A percentile compares a stretch with the other conserved stretches of the same genome.
These are phyloP conservation scores for Alexandromys fortis DNA, from an alignment of 2,113 vertebrate genomes.

Conservation along the genomic window DNA sequence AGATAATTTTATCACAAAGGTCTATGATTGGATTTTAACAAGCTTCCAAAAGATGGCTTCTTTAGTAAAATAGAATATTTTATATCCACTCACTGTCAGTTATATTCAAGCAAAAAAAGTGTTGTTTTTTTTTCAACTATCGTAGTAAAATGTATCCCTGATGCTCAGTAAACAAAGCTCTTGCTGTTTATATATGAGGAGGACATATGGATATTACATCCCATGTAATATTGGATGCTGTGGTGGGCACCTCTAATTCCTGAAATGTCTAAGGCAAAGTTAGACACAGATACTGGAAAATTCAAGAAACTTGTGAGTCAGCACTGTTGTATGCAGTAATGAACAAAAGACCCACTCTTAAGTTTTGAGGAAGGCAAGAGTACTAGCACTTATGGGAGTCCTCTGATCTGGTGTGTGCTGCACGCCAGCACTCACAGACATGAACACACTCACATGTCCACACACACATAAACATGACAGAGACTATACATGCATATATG, in stretches of 20 bases:
- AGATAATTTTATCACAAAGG: not conserved
- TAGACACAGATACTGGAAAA: not conserved
- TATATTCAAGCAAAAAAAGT: not conserved
- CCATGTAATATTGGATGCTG: not conserved
- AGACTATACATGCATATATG: not conserved
- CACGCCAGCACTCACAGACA: not conserved
- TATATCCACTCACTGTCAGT: conserved; percentile 17
- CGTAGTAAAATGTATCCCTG: not conserved
- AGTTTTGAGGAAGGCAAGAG: not conserved
- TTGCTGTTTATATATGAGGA: not conserved
- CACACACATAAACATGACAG: not conserved
- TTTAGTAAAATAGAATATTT: not conserved
- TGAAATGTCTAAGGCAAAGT: not conserved
- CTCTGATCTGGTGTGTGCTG: not conserved
- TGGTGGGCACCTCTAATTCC: not conserved
- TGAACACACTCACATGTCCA: not conserved
- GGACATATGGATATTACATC: not conserved
- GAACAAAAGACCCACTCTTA: not conserved
- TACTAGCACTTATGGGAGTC: not conserved
- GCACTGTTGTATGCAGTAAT: not conserved
- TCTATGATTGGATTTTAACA: not conserved
- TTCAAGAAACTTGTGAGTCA: not conserved
- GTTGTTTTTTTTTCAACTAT: not conserved
- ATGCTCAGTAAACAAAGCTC: too few relatives aligned
- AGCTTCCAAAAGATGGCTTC: not conserved